These are phyloP conservation scores for Muntiacus reevesi DNA, from an alignment of 2,113 vertebrate genomes.

Conservation along the genomic window DNA sequence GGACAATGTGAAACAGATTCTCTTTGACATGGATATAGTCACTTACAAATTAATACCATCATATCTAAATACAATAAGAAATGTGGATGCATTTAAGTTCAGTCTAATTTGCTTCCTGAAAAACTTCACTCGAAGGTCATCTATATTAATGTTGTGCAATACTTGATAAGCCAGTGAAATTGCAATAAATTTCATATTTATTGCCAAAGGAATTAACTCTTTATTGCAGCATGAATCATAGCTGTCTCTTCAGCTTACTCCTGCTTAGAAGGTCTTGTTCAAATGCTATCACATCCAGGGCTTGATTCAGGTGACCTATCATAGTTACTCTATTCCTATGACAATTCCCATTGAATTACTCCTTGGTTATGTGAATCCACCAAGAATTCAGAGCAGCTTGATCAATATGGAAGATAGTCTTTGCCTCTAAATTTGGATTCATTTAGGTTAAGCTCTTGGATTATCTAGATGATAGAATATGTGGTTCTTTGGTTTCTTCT, in stretches of 20 bases:
- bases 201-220: neutral
- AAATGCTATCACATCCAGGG: neutral
- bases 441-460: neutral
- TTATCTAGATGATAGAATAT: neutral
- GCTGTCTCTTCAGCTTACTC: neutral
- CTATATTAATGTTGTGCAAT: neutral
- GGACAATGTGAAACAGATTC: neutral
- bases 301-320: neutral
- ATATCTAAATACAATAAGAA: slow-evolving; percentile 27
- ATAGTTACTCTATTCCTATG: neutral
- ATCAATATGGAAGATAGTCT: neutral
- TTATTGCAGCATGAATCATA: neutral
- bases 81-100: neutral
- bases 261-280: neutral
- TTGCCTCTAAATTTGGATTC: neutral
- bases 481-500: neutral
- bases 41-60: neutral
- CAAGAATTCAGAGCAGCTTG: neutral
- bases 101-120: slow-evolving; percentile 2
- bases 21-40: neutral
- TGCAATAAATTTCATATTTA: neutral
- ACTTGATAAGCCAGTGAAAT: neutral
- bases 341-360: neutral
- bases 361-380: neutral
- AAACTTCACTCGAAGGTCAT: neutral